Base-by-base conservation (phyloP, 1,140 invertebrate species). In the Zaprionus lachaisei region DNA sequence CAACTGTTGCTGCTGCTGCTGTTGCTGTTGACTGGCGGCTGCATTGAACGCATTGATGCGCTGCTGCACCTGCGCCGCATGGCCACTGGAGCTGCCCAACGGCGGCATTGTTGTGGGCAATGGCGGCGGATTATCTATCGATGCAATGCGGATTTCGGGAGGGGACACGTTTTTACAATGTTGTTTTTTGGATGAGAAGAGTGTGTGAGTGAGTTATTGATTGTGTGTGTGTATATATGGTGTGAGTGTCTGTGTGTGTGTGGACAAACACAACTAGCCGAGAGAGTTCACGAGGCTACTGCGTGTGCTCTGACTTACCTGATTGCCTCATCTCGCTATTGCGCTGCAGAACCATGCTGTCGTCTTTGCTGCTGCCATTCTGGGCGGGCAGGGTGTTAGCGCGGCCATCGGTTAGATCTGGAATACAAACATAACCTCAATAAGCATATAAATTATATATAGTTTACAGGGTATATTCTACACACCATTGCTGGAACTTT, bases 71-170 rank as follows among this genome's bases (percentile, higher is more conserved):
- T 91, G 91, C 28, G 77, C 47, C 12, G 41, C 47, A 63, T 80
- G 80, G 55, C 66, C 58, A 65, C 37, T 77, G 28, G 67, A 60
- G 68, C 83, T 81, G 70, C 87, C 87, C 66, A 91, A 70, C 5
- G 92, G 92, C 71, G 92, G 92, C 86, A 92, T 92, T 63, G 92
- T 92, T 56, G 92, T 83, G 74, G 92, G 92, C 79, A 93, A 84
- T 80, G 92, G 92, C 77, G 92, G 92, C 78, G 92, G 91, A 85
- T 92, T 91, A 80, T 92, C 91, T 92, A 87, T 78, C 76, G 38
- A 68, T 78, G 69, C 56, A 75, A 26, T 70, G 70, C 20, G 17
- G 7, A 41, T 17, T 12, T 70, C 37, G 67, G 31, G 26, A 47
- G 47, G 69, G 69, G 37, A 77, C 69, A 72, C 38, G 55, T 61